Conservation (phyloP, 2,113 vertebrate species). For the Circaetus gallicus region DNA sequence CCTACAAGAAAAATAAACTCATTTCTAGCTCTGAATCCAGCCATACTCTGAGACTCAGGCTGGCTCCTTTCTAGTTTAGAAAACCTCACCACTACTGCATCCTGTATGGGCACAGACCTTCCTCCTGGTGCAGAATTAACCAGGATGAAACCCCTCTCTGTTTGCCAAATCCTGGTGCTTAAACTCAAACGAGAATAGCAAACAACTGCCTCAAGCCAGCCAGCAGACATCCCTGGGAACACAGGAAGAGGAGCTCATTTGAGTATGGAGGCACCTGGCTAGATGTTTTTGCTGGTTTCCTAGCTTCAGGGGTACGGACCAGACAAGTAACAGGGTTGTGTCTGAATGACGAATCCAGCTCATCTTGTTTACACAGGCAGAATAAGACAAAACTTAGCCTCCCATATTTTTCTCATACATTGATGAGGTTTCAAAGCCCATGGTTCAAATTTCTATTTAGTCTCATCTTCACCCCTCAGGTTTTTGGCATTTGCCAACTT, state of each 20-base stretch:
- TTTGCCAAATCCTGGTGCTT: background rate
- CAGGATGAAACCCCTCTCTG: background rate
- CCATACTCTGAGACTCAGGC: background rate
- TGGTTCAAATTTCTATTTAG: background rate
- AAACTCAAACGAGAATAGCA: slow-evolving; percentile 21
- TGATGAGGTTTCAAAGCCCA: background rate
- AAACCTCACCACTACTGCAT: background rate
- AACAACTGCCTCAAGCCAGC: background rate
- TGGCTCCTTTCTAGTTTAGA: background rate
- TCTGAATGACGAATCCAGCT: background rate
- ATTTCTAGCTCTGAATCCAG: background rate
- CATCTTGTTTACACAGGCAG: background rate
- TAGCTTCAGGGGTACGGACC: background rate
- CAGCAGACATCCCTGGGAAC: slow-evolving; percentile 11
- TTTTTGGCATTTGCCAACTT: background rate
- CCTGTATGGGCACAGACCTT: background rate
- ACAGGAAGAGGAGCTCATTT: slow-evolving; percentile 11
- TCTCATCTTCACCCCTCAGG: background rate
- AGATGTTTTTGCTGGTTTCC: slow-evolving; percentile 2
- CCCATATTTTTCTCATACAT: background rate
- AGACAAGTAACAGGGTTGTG: background rate
- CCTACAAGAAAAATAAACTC: background rate
- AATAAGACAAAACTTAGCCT: background rate
- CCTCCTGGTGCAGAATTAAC: background rate
- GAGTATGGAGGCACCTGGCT: background rate